These are phyloP conservation scores for Sialia sialis DNA, from an alignment of 2,113 vertebrate genomes.

Conservation along the genomic window DNA sequence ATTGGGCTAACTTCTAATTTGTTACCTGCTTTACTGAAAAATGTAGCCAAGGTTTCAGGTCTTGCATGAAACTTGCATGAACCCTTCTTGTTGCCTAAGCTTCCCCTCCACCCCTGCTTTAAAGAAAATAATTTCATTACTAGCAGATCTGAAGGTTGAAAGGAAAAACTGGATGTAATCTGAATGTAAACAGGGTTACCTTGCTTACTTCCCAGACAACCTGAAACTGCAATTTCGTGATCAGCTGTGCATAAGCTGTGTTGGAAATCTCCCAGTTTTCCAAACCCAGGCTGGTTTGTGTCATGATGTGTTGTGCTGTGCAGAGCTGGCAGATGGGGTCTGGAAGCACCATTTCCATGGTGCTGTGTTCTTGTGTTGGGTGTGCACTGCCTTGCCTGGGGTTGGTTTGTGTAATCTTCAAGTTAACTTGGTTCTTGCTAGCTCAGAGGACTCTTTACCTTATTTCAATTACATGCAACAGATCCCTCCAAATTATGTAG, in stretches of 20 bases:
- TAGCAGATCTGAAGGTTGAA: not conserved
- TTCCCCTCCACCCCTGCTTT: rapidly evolving
- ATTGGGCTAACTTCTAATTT: not conserved
- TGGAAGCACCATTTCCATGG: rapidly evolving
- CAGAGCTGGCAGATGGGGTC: rapidly evolving
- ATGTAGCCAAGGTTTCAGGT: not conserved
- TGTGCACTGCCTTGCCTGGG: rapidly evolving
- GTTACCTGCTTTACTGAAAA: not conserved
- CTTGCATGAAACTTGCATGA: rapidly evolving
- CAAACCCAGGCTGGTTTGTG: not conserved
- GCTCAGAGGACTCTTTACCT: not conserved
- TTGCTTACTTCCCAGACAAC: not conserved
- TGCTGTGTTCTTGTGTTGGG: no score
- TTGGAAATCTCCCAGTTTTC: not conserved
- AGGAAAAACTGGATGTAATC: not conserved
- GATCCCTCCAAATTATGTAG: not conserved
- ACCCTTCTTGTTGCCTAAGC: not conserved
- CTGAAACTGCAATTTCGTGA: not conserved
- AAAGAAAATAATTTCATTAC: not conserved
- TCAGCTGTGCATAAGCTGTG: not conserved
- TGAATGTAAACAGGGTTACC: not conserved
- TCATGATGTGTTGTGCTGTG: rapidly evolving
- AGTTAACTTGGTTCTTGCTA: not conserved
- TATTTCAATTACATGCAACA: not conserved
- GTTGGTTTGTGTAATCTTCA: not conserved